Percentiles rank a stretch among this genome's conserved stretches.
phyloP scores from a whole-genome alignment of 2,113 vertebrate genomes.

The Spermophilus dauricus region DNA sequence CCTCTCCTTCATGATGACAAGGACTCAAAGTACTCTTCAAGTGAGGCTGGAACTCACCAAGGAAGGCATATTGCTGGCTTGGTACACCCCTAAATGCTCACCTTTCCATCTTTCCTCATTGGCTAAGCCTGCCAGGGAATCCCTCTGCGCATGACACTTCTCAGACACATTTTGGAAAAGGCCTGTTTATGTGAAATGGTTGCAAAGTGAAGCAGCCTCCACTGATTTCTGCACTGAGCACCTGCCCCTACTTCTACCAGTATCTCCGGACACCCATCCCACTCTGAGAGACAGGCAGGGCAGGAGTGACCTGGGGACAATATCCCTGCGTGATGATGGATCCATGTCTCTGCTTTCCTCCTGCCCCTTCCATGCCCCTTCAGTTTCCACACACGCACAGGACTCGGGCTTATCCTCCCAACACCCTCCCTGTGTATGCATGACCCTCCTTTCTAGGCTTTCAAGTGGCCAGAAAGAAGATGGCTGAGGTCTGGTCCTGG shows the following conservation, averaged over 20 bases:
- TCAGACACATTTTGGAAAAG: neutral
- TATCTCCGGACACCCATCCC: rapidly evolving
- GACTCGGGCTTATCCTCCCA: neutral
- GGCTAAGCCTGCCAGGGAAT: neutral
- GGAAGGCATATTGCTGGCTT: neutral
- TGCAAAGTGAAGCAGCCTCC: neutral
- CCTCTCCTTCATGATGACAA: slow-evolving; percentile 60
- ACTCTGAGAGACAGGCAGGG: neutral
- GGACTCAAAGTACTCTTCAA: neutral
- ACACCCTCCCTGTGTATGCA: neutral
- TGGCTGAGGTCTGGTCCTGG: neutral
- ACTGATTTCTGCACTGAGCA: neutral
- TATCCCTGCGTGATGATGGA: neutral
- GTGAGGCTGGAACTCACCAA: neutral
- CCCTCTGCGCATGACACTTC: neutral
- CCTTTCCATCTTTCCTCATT: neutral
- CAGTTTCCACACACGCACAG: neutral
- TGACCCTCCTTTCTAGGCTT: neutral
- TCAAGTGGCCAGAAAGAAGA: neutral
- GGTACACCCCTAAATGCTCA: neutral
- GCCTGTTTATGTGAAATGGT: neutral
- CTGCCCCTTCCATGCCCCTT: neutral
- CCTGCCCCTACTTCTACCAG: neutral
- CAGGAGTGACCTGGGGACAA: neutral
- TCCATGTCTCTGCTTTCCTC: neutral